phyloP scores from a whole-genome alignment of 2,113 vertebrate genomes.

The Numida meleagris region DNA sequence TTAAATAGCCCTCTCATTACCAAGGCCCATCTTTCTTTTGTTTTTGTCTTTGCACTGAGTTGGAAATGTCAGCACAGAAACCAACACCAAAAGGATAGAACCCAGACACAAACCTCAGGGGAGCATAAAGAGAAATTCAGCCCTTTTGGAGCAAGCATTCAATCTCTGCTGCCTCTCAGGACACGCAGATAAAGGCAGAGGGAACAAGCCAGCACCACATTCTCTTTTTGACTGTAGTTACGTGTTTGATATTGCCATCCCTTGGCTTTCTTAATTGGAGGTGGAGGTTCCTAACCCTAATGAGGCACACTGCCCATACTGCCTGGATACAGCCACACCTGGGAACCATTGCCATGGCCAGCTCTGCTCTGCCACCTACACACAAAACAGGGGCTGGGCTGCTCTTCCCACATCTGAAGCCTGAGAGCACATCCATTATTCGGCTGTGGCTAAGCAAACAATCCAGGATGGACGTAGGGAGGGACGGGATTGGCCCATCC shows the following conservation, averaged over 20 bases:
- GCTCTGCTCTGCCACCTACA: neutral
- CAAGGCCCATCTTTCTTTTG: slow-evolving; percentile 37
- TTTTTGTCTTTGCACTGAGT: slow-evolving; percentile 10
- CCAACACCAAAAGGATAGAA: neutral
- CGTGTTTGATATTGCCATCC: neutral
- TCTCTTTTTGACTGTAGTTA: neutral
- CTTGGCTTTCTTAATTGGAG: neutral
- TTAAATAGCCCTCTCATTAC: slow-evolving; percentile 64
- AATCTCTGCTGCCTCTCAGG: neutral
- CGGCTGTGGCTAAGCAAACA: neutral
- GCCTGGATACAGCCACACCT: accelerated
- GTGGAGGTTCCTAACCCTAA: neutral
- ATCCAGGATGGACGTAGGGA: neutral
- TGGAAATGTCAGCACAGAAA: slow-evolving; percentile 3
- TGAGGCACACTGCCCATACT: accelerated
- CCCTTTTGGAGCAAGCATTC: neutral
- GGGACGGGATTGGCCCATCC: neutral
- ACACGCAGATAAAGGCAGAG: neutral
- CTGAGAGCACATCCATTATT: neutral
- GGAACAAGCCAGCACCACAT: neutral
- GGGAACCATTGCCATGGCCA: neutral
- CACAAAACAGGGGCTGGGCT: neutral
- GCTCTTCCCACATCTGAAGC: neutral
- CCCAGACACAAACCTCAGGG: neutral
- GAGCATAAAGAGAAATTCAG: neutral